These are phyloP conservation scores for Eupeodes latifasciatus DNA, from an alignment of 2,888 invertebrate species.

Conservation along the genomic window DNA sequence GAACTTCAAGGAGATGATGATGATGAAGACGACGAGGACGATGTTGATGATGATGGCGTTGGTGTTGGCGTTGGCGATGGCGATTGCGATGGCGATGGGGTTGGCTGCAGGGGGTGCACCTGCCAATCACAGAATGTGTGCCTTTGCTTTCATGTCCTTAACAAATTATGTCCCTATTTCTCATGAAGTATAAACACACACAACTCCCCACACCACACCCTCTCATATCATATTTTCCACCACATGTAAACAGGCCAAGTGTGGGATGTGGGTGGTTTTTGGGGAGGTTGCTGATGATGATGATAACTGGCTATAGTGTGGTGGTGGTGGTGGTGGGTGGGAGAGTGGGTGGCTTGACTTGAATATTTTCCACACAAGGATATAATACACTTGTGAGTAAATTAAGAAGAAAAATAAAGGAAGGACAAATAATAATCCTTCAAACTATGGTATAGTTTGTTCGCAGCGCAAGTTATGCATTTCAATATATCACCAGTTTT, in stretches of 20 bases:
- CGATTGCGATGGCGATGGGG: not conserved
- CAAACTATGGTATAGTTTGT: constrained; percentile 50
- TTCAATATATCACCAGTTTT: constrained; percentile 8
- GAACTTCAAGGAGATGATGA: constrained; percentile 67
- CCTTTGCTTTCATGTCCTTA: constrained; percentile 56
- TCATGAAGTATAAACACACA: constrained; percentile 44
- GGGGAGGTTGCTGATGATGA: not conserved
- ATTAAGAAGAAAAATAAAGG: constrained; percentile 59
- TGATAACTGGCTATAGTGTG: not conserved
- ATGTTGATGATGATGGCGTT: constrained; percentile 18
- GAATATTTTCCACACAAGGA: constrained; percentile 62
- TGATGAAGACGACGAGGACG: constrained; percentile 23
- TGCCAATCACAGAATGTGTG: constrained; percentile 69
- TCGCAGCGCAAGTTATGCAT: constrained; percentile 55
- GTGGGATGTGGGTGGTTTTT: not conserved
- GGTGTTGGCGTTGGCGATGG: constrained; percentile 26
- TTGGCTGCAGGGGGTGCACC: constrained; percentile 57
- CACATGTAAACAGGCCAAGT: constrained; percentile 13
- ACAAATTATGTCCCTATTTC: constrained; percentile 65
- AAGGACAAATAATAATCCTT: constrained; percentile 65
- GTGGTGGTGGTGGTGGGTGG: not conserved
- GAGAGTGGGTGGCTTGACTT: not conserved
- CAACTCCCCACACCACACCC: not conserved
- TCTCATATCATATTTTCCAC: constrained; percentile 5
- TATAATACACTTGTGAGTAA: constrained; percentile 68